Percentiles rank a stretch among this genome's conserved stretches.
These are phyloP conservation scores for Pachycephala philippinensis DNA, from an alignment of 2,113 vertebrate genomes.

Conservation along the genomic window DNA sequence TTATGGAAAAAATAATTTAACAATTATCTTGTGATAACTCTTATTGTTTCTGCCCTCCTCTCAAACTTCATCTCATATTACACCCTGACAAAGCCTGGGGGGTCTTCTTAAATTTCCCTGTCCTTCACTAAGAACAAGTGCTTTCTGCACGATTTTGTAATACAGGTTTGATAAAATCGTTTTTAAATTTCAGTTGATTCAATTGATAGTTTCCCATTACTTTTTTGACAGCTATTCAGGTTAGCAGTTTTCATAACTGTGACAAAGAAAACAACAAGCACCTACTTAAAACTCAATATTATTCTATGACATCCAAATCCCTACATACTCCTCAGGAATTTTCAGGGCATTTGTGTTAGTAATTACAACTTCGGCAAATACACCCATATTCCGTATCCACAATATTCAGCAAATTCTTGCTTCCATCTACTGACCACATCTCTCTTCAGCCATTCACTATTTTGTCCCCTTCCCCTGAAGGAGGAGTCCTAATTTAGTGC, in stretches of 20 bases:
- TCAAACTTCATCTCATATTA: neutral
- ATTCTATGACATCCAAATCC: neutral
- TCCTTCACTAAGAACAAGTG: neutral
- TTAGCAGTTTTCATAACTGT: neutral
- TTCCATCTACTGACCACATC: neutral
- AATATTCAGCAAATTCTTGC: neutral
- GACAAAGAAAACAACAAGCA: neutral
- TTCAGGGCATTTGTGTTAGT: neutral
- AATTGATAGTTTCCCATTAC: neutral
- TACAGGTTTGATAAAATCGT: neutral
- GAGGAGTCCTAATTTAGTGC: neutral
- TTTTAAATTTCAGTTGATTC: neutral
- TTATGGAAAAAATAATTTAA: fast-evolving
- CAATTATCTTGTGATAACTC: neutral
- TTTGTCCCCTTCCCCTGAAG: neutral
- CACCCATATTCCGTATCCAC: neutral
- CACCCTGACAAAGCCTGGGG: neutral
- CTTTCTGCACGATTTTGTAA: neutral
- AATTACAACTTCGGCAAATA: neutral
- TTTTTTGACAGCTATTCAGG: neutral
- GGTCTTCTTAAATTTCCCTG: neutral
- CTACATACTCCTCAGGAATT: neutral
- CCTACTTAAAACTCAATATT: neutral
- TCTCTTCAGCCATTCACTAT: neutral
- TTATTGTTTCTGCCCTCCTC: neutral